Evolutionary conservation across 2,113 vertebrate genomes (phyloP).

Genomic region (Sinocyclocheilus anophthalmus): DNA sequence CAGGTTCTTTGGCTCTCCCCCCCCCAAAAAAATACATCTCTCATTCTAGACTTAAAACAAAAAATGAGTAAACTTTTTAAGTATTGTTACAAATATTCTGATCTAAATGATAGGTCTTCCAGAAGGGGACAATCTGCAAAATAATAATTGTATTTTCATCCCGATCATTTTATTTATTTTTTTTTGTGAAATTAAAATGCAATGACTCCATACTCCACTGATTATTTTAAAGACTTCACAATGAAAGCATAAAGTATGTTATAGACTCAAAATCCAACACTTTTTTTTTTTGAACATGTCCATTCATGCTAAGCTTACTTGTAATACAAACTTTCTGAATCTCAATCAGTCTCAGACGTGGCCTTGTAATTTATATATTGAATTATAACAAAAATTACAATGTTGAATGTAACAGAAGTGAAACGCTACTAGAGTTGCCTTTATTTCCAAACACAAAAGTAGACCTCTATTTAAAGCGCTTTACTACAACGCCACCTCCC

Average conservation of each 20-base stretch:
- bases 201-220: background rate
- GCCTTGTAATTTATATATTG: background rate
- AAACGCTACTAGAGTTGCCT: background rate
- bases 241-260: background rate
- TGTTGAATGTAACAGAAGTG: background rate
- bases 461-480: background rate
- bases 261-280: background rate
- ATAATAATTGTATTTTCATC: background rate
- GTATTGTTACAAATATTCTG: too few species aligned
- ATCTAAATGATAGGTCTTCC: background rate
- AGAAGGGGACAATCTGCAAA: background rate
- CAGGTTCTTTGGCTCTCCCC: too few species aligned
- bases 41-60: too few species aligned
- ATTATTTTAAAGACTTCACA: background rate
- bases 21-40: too few species aligned
- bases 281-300: too few species aligned
- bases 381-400: background rate
- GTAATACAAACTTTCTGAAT: background rate
- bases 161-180: background rate
- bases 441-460: background rate
- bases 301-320: too few species aligned
- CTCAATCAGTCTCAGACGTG: background rate
- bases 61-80: too few species aligned
- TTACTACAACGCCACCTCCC: slow-evolving; percentile 18
- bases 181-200: background rate